These are phyloP conservation scores for Dioctria rufipes DNA, from an alignment of 2,888 invertebrate species.

Conservation along the genomic window DNA sequence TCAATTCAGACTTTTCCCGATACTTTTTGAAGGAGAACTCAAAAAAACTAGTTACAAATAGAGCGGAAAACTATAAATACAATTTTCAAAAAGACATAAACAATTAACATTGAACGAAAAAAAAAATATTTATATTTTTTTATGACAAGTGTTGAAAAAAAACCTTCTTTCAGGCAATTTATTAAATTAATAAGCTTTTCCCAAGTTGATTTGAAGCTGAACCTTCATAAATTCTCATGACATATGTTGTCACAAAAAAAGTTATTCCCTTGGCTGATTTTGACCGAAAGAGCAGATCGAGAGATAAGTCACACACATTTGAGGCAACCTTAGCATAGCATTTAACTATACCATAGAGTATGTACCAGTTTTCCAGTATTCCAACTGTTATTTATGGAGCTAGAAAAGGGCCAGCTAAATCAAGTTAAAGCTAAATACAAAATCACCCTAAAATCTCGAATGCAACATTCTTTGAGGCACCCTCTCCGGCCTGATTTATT, in stretches of 20 bases:
- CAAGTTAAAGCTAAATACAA: conserved; percentile 43
- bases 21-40: no score
- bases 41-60: no score
- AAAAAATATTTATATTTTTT: no score
- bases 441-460: conserved; percentile 8
- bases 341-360: neutral
- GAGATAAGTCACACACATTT: conserved; percentile 43
- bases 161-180: neutral
- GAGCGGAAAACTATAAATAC: no score
- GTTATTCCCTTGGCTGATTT: conserved; percentile 42
- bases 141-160: no score
- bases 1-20: no score
- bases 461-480: conserved; percentile 34
- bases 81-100: no score
- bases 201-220: conserved; percentile 26
- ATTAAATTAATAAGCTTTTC: conserved; percentile 32
- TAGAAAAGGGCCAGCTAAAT: conserved; percentile 40
- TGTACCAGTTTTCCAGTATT: neutral
- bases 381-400: conserved; percentile 38
- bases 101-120: no score
- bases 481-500: conserved; percentile 17
- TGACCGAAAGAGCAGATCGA: conserved; percentile 19
- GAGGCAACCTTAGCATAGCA: conserved; percentile 32
- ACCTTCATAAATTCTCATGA: conserved; percentile 45
- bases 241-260: conserved; percentile 46